Conservation (phyloP, 2,888 invertebrate species). For the Dastarcus helophoroides region DNA sequence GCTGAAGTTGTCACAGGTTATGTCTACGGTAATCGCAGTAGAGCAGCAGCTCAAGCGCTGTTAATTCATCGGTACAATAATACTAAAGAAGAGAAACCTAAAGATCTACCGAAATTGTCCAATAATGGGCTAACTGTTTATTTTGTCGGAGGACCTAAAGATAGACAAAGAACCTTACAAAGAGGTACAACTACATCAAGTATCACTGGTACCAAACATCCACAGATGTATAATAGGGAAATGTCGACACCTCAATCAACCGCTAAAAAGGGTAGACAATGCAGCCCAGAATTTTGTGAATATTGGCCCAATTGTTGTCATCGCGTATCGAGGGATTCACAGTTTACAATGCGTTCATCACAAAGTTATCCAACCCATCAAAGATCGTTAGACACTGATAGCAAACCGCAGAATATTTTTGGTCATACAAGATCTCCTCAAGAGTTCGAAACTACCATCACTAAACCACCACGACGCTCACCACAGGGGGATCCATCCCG, state of each 20-base stretch:
- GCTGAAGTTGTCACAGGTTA: slow-evolving; percentile 46
- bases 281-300: slow-evolving; percentile 46
- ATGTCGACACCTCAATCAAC: slow-evolving; percentile 19
- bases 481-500: too few species aligned
- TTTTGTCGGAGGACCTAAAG: slow-evolving; percentile 30
- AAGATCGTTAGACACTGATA: slow-evolving; percentile 31
- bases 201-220: slow-evolving; percentile 10
- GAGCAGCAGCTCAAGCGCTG: slow-evolving; percentile 41
- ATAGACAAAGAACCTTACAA: slow-evolving; percentile 35
- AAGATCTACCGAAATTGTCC: slow-evolving; percentile 23
- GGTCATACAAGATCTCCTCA: slow-evolving; percentile 10
- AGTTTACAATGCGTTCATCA: slow-evolving; percentile 38
- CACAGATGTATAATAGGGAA: slow-evolving; percentile 9
- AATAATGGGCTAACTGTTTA: slow-evolving; percentile 32
- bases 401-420: too few species aligned
- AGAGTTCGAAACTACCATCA: slow-evolving; percentile 7
- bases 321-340: slow-evolving; percentile 30
- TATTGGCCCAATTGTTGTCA: slow-evolving; percentile 52
- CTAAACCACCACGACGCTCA: too few species aligned
- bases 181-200: slow-evolving; percentile 37
- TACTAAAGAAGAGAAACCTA: slow-evolving; percentile 19
- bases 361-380: slow-evolving; percentile 46
- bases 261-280: slow-evolving; percentile 33
- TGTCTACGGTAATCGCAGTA: slow-evolving; percentile 42
- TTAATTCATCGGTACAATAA: slow-evolving; percentile 31